Conservation (phyloP, 2,113 vertebrate species). For the Andinoacara biseriatus region DNA sequence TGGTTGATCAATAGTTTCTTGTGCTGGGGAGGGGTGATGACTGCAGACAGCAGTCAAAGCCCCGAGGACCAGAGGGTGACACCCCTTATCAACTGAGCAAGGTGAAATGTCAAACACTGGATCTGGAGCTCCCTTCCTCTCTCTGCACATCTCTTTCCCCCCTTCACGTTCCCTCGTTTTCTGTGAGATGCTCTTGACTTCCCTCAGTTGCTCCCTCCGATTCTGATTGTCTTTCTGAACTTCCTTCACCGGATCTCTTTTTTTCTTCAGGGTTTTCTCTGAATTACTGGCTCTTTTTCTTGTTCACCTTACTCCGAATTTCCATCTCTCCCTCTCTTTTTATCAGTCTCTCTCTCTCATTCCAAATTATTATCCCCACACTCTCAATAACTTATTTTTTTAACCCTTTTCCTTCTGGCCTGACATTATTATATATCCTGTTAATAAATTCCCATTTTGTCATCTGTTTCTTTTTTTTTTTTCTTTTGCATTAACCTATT, state of each 20-base stretch:
- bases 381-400: constrained; percentile 35
- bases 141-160: constrained; percentile 14
- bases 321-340: not conserved
- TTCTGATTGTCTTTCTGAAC: constrained; percentile 45
- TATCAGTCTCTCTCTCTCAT: constrained; percentile 15
- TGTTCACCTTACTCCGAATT: constrained; percentile 12
- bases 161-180: constrained; percentile 15
- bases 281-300: constrained; percentile 3
- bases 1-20: constrained; percentile 78
- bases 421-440: constrained; percentile 27
- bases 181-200: constrained; percentile 17
- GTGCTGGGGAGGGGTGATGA: constrained; percentile 74
- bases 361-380: constrained; percentile 14
- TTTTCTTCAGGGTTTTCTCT: constrained; percentile 1
- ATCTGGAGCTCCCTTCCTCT: constrained; percentile 67
- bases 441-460: constrained; percentile 30
- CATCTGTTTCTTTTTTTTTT: constrained; percentile 41
- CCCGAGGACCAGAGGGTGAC: constrained; percentile 76
- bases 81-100: constrained; percentile 79
- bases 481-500: not conserved
- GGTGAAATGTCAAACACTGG: constrained; percentile 80
- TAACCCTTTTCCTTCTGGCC: constrained; percentile 3
- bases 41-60: constrained; percentile 77
- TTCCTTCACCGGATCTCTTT: constrained; percentile 31
- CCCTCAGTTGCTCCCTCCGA: not conserved